Conservation (phyloP, 2,113 vertebrate genomes). For the Plecotus auritus region DNA sequence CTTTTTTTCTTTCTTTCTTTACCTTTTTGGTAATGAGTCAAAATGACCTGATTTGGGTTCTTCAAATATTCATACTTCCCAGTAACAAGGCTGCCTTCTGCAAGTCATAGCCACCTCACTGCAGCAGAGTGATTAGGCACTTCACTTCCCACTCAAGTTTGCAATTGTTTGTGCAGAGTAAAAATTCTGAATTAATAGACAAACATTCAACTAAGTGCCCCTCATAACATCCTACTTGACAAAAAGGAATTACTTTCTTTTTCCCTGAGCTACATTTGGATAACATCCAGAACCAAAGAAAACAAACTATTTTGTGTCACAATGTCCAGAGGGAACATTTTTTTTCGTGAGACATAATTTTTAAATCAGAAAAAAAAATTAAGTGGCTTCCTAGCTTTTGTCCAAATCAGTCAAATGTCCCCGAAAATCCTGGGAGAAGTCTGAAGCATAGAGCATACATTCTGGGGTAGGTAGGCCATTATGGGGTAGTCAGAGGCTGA, state of each 20-base stretch:
- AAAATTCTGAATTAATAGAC: constrained; percentile 30
- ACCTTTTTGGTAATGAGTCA: constrained; percentile 11
- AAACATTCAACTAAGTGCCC: not conserved
- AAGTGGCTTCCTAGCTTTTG: not conserved
- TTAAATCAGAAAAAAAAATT: not conserved
- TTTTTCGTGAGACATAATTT: not conserved
- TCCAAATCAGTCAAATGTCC: not conserved
- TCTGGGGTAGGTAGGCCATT: not conserved
- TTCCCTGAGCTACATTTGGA: not conserved
- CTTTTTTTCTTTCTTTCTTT: not conserved
- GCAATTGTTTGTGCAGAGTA: not conserved
- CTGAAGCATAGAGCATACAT: not conserved
- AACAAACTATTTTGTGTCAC: not conserved
- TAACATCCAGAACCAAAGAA: not conserved
- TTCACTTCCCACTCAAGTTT: not conserved
- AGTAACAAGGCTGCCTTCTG: not conserved
- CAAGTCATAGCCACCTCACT: not conserved
- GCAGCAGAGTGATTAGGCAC: not conserved
- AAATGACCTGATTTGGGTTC: not conserved
- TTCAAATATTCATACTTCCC: not conserved
- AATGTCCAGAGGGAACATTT: not conserved
- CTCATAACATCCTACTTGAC: not conserved
- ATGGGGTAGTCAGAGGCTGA: not conserved
- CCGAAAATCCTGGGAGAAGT: not conserved
- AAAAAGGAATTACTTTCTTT: constrained; percentile 35